phyloP scores from a whole-genome alignment of 2,797 vertebrate species.

The Ispidina picta region DNA sequence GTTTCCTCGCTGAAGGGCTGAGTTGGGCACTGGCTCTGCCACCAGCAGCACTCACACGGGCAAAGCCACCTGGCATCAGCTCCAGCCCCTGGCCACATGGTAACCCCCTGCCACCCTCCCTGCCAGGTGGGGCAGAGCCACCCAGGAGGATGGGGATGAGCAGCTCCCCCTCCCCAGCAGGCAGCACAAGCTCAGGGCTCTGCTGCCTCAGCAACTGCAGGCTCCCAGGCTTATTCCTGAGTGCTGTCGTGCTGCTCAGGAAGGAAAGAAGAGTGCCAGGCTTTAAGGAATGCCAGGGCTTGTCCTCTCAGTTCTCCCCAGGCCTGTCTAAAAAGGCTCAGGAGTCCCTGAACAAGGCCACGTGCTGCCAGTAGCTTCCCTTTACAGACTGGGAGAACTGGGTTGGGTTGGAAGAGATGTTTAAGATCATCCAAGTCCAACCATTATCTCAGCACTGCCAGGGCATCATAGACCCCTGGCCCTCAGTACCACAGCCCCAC shows the following conservation, averaged over 20 bases:
- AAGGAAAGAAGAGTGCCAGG: neutral
- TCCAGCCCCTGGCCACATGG: constrained; percentile 26
- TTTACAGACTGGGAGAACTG: neutral
- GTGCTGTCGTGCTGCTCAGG: neutral
- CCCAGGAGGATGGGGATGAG: too few species aligned
- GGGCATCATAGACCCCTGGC: neutral
- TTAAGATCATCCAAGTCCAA: neutral
- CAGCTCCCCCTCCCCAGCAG: too few species aligned
- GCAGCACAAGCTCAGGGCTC: too few species aligned
- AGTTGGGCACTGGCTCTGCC: neutral
- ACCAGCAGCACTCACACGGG: neutral
- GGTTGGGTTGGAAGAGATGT: neutral
- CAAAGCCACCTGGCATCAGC: constrained; percentile 64
- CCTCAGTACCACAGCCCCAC: neutral
- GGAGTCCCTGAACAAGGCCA: neutral
- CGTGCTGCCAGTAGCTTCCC: neutral
- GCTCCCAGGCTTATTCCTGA: neutral
- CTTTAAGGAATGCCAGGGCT: neutral
- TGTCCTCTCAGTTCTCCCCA: neutral
- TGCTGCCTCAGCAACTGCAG: constrained; percentile 7
- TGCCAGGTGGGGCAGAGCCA: neutral
- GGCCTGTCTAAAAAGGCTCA: neutral
- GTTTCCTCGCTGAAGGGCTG: neutral
- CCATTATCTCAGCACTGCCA: neutral
- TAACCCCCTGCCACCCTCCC: constrained; percentile 12